phyloP scores from a whole-genome alignment of 2,888 invertebrate genomes.

The Oscheius sp. region DNA sequence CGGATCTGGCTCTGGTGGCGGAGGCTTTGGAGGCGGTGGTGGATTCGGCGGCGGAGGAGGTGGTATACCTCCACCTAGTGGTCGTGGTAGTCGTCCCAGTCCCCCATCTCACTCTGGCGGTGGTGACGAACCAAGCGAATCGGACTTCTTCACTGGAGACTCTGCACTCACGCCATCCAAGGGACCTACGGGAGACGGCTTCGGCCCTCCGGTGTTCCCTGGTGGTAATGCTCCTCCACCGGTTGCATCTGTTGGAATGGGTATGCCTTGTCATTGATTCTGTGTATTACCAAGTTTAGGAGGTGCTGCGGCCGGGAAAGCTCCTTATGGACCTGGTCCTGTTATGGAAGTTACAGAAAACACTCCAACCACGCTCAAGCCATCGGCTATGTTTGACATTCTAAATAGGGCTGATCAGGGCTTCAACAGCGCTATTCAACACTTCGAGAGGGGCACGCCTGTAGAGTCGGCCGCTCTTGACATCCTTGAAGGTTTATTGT shows the following conservation, averaged over 20 bases:
- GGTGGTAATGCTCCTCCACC: conserved; percentile 67
- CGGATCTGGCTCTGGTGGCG: conserved; percentile 37
- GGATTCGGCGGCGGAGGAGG: conserved; percentile 34
- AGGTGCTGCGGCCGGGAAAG: conserved; percentile 69
- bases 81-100: not conserved
- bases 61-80: not conserved
- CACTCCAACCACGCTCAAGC: conserved; percentile 64
- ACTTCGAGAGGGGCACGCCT: conserved; percentile 72
- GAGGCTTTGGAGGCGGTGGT: conserved; percentile 42
- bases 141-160: conserved; percentile 70
- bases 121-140: conserved; percentile 40
- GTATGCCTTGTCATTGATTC: not conserved
- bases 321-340: conserved; percentile 46
- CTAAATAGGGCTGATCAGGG: conserved; percentile 70
- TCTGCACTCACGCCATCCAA: conserved; percentile 67
- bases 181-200: conserved; percentile 72
- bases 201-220: conserved; percentile 68
- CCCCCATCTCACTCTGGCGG: conserved; percentile 10
- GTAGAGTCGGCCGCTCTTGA: conserved; percentile 71
- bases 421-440: conserved; percentile 71
- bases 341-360: conserved; percentile 56
- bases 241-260: conserved; percentile 59
- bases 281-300: conserved; percentile 36
- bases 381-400: conserved; percentile 69
- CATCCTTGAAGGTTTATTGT: conserved; percentile 62